Percentiles rank a stretch among this genome's conserved stretches.
Conservation (phyloP, 2,888 invertebrate species). For the Leucophora obtusa region DNA sequence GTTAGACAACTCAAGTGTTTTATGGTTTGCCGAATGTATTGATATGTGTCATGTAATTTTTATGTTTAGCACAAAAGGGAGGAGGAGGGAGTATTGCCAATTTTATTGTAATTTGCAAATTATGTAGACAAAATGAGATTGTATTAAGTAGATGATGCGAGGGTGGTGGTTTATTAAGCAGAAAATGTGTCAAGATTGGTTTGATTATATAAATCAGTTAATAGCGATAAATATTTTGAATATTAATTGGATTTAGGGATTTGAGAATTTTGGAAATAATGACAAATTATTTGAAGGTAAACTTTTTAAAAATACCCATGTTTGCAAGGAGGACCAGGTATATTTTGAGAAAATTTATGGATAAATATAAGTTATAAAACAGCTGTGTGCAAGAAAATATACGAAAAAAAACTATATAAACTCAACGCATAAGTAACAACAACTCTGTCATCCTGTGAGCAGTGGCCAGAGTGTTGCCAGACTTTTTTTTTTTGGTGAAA, state of each 20-base stretch:
- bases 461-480: too few species aligned
- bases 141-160: background rate
- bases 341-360: too few species aligned
- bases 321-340: too few species aligned
- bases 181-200: slow-evolving; percentile 43
- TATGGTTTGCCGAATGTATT: slow-evolving; percentile 20
- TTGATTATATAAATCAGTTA: slow-evolving; percentile 47
- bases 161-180: slow-evolving; percentile 36
- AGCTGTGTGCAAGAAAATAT: too few species aligned
- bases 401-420: too few species aligned
- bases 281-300: too few species aligned
- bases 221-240: background rate
- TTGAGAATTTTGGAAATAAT: too few species aligned
- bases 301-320: too few species aligned
- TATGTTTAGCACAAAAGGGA: background rate
- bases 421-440: too few species aligned
- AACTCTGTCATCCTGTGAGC: too few species aligned
- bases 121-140: background rate
- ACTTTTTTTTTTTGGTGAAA: too few species aligned
- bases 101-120: slow-evolving; percentile 1
- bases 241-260: background rate
- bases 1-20: slow-evolving; percentile 57
- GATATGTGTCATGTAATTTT: slow-evolving; percentile 45
- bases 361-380: too few species aligned
- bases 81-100: background rate